Percentiles rank a stretch among this genome's conserved stretches.
These are phyloP conservation scores for Trachelus iudaicus DNA, from an alignment of 2,888 invertebrate species.

Conservation along the genomic window DNA sequence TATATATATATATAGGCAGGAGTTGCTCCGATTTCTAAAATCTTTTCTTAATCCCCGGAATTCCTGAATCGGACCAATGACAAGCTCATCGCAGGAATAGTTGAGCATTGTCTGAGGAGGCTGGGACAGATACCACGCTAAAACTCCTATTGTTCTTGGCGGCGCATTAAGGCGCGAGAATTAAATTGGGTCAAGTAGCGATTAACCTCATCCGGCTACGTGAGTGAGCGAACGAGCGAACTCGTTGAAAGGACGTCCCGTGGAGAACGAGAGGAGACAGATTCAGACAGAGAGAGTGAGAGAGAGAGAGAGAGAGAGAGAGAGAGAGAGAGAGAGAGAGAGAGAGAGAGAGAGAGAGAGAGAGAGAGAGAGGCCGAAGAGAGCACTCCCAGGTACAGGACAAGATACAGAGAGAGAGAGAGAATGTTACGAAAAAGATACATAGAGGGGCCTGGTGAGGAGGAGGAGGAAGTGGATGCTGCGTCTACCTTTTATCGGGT, in stretches of 20 bases:
- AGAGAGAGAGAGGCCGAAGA: neutral
- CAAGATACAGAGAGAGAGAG: neutral
- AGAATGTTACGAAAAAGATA: neutral
- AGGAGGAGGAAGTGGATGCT: too few relatives aligned
- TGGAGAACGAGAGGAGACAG: conserved; percentile 11
- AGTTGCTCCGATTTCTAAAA: too few relatives aligned
- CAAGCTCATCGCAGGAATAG: conserved; percentile 13
- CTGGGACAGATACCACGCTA: conserved; percentile 38
- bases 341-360: neutral
- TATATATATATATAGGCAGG: too few relatives aligned
- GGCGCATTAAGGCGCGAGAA: conserved; percentile 55
- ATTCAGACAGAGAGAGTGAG: neutral
- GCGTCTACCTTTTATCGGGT: neutral
- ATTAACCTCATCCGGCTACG: conserved; percentile 57
- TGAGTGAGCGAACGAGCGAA: conserved; percentile 31
- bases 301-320: neutral
- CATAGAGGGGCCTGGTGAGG: too few relatives aligned
- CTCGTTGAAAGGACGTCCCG: conserved; percentile 33
- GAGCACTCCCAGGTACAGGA: neutral
- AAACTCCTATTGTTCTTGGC: conserved; percentile 55
- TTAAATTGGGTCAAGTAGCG: conserved; percentile 63
- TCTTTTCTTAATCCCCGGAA: conserved; percentile 35
- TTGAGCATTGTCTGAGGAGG: conserved; percentile 23
- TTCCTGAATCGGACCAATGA: conserved; percentile 26
- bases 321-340: neutral